Evolutionary conservation across 2,113 vertebrate species (phyloP).

Genomic region (Piprites chloris): DNA sequence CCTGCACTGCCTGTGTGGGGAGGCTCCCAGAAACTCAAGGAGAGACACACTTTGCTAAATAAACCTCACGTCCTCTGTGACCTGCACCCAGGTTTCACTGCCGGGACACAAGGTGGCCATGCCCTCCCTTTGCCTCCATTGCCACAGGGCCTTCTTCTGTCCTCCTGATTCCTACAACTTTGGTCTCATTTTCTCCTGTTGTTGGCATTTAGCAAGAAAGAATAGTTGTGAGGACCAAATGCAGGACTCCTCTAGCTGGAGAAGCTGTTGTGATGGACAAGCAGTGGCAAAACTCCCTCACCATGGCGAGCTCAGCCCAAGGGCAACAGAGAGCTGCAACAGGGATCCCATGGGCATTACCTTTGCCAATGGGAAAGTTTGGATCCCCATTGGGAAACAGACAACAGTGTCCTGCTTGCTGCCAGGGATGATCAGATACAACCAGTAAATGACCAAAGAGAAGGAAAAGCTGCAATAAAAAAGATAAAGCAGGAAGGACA

Average conservation of each 20-base stretch:
- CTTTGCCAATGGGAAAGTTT: background rate
- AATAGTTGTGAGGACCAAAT: background rate
- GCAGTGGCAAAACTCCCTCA: background rate
- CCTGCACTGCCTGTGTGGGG: background rate
- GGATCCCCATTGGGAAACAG: background rate
- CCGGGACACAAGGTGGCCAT: background rate
- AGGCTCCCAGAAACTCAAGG: background rate
- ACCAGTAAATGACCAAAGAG: background rate
- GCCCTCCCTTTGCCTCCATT: background rate
- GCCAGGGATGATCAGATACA: background rate
- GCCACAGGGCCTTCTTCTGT: background rate
- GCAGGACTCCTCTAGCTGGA: background rate
- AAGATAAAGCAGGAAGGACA: background rate
- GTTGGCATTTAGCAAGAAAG: background rate
- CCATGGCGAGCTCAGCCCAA: background rate
- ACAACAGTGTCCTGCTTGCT: background rate
- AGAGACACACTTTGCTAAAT: background rate
- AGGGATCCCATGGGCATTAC: background rate
- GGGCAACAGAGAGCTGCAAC: background rate
- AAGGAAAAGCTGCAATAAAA: background rate
- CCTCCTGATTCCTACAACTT: background rate
- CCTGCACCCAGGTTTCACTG: background rate
- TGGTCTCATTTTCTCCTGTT: background rate
- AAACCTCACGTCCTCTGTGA: accelerated
- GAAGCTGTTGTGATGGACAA: background rate